phyloP scores from a whole-genome alignment of 2,113 vertebrate species.

The Oncorhynchus nerka region DNA sequence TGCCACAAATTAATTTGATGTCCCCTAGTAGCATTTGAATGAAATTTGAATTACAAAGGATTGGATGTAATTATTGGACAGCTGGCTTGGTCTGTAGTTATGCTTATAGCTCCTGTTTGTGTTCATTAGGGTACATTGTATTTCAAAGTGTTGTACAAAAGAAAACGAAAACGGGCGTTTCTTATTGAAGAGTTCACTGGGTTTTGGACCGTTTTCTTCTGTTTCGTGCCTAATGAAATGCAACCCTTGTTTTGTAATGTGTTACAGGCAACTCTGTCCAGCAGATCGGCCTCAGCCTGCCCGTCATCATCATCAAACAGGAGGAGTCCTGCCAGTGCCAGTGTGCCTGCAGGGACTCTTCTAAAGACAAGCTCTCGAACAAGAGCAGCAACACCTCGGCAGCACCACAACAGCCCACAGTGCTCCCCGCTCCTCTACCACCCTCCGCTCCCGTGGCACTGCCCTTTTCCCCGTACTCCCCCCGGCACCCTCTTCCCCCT shows the following conservation, averaged over 20 bases:
- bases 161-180: too few species aligned
- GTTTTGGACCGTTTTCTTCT: too few species aligned
- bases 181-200: too few species aligned
- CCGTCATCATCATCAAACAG: conserved; percentile 99
- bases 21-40: too few species aligned
- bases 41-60: too few species aligned
- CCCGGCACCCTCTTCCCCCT: conserved; percentile 47
- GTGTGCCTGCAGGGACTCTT: conserved; percentile 91
- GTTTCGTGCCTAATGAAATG: too few species aligned
- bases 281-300: conserved; percentile 96
- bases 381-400: conserved; percentile 63
- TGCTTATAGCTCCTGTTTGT: too few species aligned
- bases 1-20: background rate
- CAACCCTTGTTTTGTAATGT: background rate
- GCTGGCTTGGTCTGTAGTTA: too few species aligned
- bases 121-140: too few species aligned
- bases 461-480: conserved; percentile 30
- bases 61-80: too few species aligned
- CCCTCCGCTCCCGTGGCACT: conserved; percentile 41
- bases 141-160: too few species aligned
- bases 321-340: conserved; percentile 98
- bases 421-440: conserved; percentile 55
- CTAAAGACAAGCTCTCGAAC: conserved; percentile 76
- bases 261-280: conserved; percentile 87
- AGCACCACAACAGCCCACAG: conserved; percentile 51